These are phyloP conservation scores for Troides aeacus DNA, from an alignment of 2,888 invertebrate species.

Conservation along the genomic window DNA sequence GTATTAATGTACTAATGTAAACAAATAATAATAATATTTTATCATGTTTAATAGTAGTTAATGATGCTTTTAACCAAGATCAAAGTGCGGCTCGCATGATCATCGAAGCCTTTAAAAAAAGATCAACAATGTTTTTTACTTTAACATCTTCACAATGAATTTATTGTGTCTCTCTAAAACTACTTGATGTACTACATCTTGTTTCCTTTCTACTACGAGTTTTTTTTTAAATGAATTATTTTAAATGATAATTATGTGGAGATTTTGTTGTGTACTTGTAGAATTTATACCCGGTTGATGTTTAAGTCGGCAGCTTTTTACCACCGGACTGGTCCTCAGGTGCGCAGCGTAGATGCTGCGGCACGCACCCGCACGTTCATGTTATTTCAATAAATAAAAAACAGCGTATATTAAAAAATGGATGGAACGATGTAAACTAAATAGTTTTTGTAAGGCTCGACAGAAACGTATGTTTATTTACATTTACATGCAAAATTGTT, in stretches of 20 bases:
- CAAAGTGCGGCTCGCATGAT: too few species aligned
- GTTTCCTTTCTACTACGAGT: too few species aligned
- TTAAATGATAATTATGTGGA: conserved; percentile 3
- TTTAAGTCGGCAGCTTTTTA: conserved; percentile 28
- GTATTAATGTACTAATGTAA: too few species aligned
- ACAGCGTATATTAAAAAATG: conserved; percentile 7
- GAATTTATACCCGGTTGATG: conserved; percentile 21
- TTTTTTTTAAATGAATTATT: not conserved
- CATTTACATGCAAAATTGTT: not conserved
- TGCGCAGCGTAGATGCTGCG: conserved; percentile 15
- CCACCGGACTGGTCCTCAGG: conserved; percentile 26
- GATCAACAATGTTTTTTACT: too few species aligned
- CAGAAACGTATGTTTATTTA: conserved; percentile 10
- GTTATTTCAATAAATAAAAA: conserved; percentile 21
- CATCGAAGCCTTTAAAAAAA: too few species aligned
- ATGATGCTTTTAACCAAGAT: too few species aligned
- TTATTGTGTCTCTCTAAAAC: too few species aligned
- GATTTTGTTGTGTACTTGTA: conserved; percentile 22
- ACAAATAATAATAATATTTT: too few species aligned
- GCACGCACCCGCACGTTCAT: conserved; percentile 18
- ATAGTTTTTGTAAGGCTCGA: conserved; percentile 1
- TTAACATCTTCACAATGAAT: too few species aligned
- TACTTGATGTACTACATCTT: too few species aligned
- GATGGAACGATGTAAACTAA: not conserved
- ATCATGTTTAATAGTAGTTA: too few species aligned